A percentile compares a stretch with the other conserved stretches of the same genome.
Conservation (phyloP, 2,888 invertebrate species). For the Troilus luridus region DNA sequence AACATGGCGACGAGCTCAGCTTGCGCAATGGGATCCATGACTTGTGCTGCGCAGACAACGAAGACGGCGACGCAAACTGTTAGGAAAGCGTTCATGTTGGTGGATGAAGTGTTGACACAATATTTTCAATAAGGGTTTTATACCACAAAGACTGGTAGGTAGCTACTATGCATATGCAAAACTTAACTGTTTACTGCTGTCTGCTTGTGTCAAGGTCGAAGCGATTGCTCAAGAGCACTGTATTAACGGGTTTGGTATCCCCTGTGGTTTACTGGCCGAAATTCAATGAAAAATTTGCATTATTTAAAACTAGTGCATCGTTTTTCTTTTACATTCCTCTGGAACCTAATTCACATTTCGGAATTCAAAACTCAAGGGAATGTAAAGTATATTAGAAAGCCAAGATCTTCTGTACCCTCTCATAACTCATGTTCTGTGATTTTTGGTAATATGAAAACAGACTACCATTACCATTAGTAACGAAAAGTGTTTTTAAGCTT, state of each 20-base stretch:
- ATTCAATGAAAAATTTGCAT: too few species aligned
- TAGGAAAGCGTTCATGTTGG: neutral
- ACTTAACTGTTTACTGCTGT: neutral
- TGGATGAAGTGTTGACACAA: neutral
- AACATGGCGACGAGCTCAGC: constrained; percentile 33
- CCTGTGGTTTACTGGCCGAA: neutral
- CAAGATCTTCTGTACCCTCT: too few species aligned
- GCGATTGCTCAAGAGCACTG: neutral
- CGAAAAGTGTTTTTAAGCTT: too few species aligned
- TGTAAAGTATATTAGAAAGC: too few species aligned
- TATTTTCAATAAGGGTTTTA: neutral
- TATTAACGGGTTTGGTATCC: neutral
- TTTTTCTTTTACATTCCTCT: too few species aligned
- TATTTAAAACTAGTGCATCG: too few species aligned
- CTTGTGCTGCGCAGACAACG: constrained; percentile 10
- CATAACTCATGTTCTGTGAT: too few species aligned
- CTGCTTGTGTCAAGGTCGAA: neutral
- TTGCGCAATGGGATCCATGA: neutral
- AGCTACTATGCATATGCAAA: neutral
- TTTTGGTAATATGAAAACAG: too few species aligned
- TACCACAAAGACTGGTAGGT: neutral
- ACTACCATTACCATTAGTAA: too few species aligned
- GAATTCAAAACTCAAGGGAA: too few species aligned
- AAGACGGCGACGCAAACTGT: neutral
- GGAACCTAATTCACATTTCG: too few species aligned